Evolutionary conservation across 2,797 vertebrate species (phyloP).

Genomic region (Melanotaenia maccullochi): DNA sequence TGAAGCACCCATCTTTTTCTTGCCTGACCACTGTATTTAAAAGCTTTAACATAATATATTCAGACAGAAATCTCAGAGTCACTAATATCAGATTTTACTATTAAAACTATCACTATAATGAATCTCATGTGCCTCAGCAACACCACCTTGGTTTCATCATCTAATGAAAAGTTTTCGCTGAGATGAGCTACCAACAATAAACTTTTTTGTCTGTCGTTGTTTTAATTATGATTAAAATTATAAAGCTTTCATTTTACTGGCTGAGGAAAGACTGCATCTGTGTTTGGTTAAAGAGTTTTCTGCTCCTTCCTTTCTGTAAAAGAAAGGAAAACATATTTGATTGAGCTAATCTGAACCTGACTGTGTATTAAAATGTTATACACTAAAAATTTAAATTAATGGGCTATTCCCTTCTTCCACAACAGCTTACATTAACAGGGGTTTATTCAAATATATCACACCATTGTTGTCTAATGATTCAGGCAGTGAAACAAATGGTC

Average conservation of each 20-base stretch:
- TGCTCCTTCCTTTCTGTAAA: not conserved
- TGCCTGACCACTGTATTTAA: not conserved
- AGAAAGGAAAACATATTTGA: not conserved
- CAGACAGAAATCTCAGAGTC: conserved; percentile 6
- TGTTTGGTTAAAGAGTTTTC: not conserved
- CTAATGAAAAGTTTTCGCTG: conserved; percentile 23
- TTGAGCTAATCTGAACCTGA: not conserved
- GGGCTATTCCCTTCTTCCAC: conserved; percentile 2
- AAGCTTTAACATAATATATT: conserved; percentile 4
- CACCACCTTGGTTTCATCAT: conserved; percentile 20
- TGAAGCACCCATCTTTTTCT: conserved; percentile 3
- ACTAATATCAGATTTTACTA: not conserved
- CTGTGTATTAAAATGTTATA: not conserved
- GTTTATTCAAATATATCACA: conserved; percentile 5
- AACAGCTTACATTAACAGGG: not conserved
- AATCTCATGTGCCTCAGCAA: conserved; percentile 65
- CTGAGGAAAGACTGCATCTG: not conserved
- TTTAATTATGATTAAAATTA: not conserved
- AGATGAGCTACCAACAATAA: conserved; percentile 25
- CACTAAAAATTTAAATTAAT: not conserved
- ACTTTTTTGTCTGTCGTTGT: conserved; percentile 1
- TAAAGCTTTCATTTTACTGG: no score
- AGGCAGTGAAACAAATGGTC: conserved; percentile 19
- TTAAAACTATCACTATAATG: conserved; percentile 5
- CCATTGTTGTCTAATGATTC: conserved; percentile 15